Percentiles rank a stretch among this genome's conserved stretches.
Conservation (phyloP, 1,140 invertebrate genomes). For the Dufourea novaeangliae region DNA sequence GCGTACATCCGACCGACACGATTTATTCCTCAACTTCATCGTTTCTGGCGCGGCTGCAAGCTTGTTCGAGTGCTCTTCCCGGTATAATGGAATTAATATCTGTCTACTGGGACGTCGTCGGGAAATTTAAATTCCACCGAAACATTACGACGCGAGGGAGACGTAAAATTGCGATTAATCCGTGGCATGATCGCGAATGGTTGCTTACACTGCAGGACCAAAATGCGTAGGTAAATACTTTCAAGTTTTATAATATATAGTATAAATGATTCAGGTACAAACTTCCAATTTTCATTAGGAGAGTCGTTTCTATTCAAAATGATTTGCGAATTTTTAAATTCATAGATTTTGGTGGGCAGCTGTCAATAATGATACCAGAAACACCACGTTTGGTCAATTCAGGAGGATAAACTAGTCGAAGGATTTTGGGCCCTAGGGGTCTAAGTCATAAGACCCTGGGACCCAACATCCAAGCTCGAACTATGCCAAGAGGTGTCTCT, state of each 20-base stretch:
- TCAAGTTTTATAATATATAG: background rate
- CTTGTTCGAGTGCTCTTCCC: background rate
- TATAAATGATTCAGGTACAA: no score
- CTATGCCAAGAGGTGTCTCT: no score
- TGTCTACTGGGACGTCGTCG: background rate
- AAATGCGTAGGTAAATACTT: background rate
- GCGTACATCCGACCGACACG: slow-evolving; percentile 41
- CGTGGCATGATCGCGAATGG: background rate
- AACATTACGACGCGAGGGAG: background rate
- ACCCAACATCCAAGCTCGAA: no score
- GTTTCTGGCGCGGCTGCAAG: background rate
- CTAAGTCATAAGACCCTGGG: no score
- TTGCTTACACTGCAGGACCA: background rate
- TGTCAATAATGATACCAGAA: no score
- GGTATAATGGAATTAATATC: background rate
- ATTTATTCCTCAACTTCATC: slow-evolving; percentile 54
- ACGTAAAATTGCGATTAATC: background rate
- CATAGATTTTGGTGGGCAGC: no score
- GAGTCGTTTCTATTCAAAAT: no score
- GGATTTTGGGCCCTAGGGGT: no score
- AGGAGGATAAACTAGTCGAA: no score
- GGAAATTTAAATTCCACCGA: background rate
- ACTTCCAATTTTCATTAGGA: no score
- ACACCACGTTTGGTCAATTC: no score
- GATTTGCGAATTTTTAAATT: no score